Evolutionary conservation across 2,888 invertebrate species (phyloP).

Genomic region (Abrostola tripartita): DNA sequence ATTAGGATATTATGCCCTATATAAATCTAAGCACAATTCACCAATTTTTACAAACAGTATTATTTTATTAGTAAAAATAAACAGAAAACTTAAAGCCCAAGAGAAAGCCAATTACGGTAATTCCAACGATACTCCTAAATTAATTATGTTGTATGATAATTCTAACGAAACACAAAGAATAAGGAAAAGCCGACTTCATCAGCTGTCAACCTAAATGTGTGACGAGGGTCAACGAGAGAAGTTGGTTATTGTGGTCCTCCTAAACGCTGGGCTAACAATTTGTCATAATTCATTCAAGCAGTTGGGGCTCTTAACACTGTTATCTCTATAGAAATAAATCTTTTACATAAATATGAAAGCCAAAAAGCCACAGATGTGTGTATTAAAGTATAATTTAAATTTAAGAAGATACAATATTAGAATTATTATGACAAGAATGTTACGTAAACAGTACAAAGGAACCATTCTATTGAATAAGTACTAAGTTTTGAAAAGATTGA

Average conservation of each 20-base stretch:
- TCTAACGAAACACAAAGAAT: slow-evolving; percentile 8
- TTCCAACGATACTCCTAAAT: not conserved
- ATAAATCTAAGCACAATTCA: too few species aligned
- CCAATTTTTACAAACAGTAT: too few species aligned
- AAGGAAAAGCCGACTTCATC: slow-evolving; percentile 17
- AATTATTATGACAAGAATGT: too few species aligned
- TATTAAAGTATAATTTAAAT: not conserved
- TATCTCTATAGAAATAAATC: slow-evolving; percentile 16
- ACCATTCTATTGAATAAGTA: too few species aligned
- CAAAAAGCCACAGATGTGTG: not conserved
- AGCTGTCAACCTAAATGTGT: slow-evolving; percentile 19
- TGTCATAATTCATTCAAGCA: slow-evolving; percentile 42
- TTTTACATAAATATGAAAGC: not conserved
- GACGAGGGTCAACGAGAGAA: slow-evolving; percentile 46
- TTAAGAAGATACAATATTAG: too few species aligned
- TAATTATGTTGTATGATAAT: not conserved
- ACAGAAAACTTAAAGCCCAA: not conserved
- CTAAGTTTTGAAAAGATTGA: too few species aligned
- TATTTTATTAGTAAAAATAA: too few species aligned
- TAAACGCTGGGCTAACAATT: slow-evolving; percentile 33
- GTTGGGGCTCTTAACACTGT: slow-evolving; percentile 10
- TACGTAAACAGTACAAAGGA: too few species aligned
- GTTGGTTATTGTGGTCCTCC: slow-evolving; percentile 34
- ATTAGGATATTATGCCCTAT: too few species aligned
- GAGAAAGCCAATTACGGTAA: not conserved